phyloP scores from a whole-genome alignment of 2,888 invertebrate species.

The Acanthosepion pharaonis region DNA sequence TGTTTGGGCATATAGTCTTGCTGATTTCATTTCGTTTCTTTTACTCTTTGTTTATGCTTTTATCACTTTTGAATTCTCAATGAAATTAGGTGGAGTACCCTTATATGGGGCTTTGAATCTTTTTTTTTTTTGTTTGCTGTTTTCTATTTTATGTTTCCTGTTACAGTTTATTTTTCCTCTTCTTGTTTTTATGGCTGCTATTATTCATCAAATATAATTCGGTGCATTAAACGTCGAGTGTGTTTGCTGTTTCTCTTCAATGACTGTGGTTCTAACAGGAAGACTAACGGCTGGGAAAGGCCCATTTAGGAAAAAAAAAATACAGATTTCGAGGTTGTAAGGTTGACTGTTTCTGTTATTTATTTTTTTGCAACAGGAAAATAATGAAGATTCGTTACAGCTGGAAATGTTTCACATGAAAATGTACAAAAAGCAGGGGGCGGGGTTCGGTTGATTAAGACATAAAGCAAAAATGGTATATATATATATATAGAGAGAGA shows the following conservation, averaged over 20 bases:
- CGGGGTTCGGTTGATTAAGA: not conserved
- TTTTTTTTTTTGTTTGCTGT: not conserved
- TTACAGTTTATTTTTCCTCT: not conserved
- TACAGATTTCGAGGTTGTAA: not conserved
- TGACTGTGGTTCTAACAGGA: not conserved
- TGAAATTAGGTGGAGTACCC: not conserved
- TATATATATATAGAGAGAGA: too few species aligned
- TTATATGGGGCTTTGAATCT: not conserved
- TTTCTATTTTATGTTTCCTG: not conserved
- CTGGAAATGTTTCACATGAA: constrained; percentile 1
- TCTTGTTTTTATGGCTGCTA: not conserved
- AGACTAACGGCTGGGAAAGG: not conserved
- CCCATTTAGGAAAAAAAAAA: not conserved
- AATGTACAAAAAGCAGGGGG: not conserved
- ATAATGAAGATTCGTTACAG: not conserved
- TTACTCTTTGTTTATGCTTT: too few species aligned
- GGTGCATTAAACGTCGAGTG: not conserved
- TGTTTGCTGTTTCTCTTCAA: not conserved
- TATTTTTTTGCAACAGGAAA: not conserved
- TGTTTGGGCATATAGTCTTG: too few species aligned
- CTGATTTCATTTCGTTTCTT: too few species aligned
- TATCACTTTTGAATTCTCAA: too few species aligned
- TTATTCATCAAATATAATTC: not conserved
- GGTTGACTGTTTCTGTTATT: not conserved
- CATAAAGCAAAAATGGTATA: not conserved